Base-by-base conservation (phyloP, 2,888 invertebrate species). In the Eledone cirrhosa region DNA sequence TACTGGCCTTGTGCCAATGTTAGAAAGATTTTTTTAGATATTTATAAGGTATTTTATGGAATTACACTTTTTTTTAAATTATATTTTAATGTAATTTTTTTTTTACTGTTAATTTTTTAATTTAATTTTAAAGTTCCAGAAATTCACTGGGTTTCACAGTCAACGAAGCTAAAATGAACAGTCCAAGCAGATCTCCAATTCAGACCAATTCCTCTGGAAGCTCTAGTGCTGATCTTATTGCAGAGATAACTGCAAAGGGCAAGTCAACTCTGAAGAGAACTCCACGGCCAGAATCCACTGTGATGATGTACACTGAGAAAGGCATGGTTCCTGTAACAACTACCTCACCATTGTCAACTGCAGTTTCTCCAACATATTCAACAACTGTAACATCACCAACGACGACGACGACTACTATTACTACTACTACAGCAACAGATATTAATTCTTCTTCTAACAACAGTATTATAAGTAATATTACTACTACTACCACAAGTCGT, bases 271-370 rank as follows among this genome's bases (percentile, higher is more conserved):
- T 76, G 48, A 76, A 76, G 76, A 76, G 48, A 16, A 76, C 76
- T 16, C 76, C 76, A 1, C 76, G 76, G 5, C 76, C 48, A 29
- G 29, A 33, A 14, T 22, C 41, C 1, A 47, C 76, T 47, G 76
- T 76, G 29, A 76, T 76, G 76, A 48, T 76, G 29, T 76, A 47
- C 48, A 76, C 76, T 47, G 47, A 47, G 24, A 76, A 76, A 27
- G 76, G 76, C 41, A 76, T 76, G 76, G 76, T 76, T 22, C 72
- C 72, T 24, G 41, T 72, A 41, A 72, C 72, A n/a, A 31, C 72
- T 41, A 41, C 33, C 33, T 72, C 72, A 31, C 72, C 72, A 41
- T 41, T 41, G 41, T 41, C 41, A 41, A 0, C 41, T 41, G 41
- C 41, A 41, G 41, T 41, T 41, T 41, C 41, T n/a, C 33, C 72